Conservation (phyloP, 2,888 invertebrate species). For the Pyrrhia umbra region DNA sequence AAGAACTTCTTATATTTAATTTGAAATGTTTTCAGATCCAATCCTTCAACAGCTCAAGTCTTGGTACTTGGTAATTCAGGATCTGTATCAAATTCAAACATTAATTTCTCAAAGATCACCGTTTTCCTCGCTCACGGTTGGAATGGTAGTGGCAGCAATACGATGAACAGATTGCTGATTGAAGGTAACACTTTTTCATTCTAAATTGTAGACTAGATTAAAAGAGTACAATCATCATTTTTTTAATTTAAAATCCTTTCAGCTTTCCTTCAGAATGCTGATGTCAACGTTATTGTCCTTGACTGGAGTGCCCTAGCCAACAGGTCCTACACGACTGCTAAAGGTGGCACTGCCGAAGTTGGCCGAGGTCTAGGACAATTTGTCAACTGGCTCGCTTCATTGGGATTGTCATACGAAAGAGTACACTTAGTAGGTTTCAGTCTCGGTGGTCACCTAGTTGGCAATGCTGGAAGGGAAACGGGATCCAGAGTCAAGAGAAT, state of each 20-base stretch:
- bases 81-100: constrained; percentile 69
- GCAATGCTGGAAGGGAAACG: constrained; percentile 77
- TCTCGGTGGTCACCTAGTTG: constrained; percentile 84
- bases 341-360: constrained; percentile 69
- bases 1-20: no score
- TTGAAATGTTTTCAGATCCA: constrained; percentile 66
- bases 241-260: constrained; percentile 38
- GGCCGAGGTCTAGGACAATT: constrained; percentile 74
- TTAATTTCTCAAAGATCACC: constrained; percentile 65
- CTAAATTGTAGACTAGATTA: no score
- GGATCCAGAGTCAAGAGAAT: constrained; percentile 73
- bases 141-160: constrained; percentile 74
- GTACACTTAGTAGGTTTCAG: constrained; percentile 86
- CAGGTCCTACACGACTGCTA: constrained; percentile 76
- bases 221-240: no score
- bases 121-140: constrained; percentile 80
- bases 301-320: constrained; percentile 83
- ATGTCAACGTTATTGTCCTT: constrained; percentile 82
- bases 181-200: constrained; percentile 65
- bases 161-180: constrained; percentile 70
- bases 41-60: constrained; percentile 67
- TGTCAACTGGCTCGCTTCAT: constrained; percentile 69
- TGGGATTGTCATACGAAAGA: constrained; percentile 70
- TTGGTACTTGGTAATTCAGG: constrained; percentile 58
- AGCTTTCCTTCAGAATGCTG: constrained; percentile 74